Base-by-base conservation (phyloP, 2,797 vertebrate genomes). In the Premnoplex brunnescens region DNA sequence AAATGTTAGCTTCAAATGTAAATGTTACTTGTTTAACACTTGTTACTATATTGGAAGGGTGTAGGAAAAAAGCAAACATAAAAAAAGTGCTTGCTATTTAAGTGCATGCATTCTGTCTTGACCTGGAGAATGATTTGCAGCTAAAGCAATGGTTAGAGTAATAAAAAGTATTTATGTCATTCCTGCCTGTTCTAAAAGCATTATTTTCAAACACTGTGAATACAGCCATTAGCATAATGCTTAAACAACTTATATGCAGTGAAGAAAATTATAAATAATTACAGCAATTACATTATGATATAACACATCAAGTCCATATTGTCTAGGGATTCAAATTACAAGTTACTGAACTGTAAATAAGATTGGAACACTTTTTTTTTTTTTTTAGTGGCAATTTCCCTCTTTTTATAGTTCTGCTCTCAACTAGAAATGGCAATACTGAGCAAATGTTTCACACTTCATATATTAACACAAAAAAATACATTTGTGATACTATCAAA, bases 241-340 rank as follows among this genome's bases (percentile, higher is more conserved):
- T 91, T 69, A 74, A 72, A 91, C 62, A 64, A 74, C 11, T 52
- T 43, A 83, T 48, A 28, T 90, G 27, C 59, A 71, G 44, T 75
- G 63, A 96, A 94, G 44, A 88, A 89, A 93, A 95, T 60, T 16
- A 71, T 63, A 89, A 96, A 90, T 85, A 95, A 95, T 88, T 91
- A 79, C 80, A 34, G 78, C 13, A 91, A 76, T 90, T 92, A 81
- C 41, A 39, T 77, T 85, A 71, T 58, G 59, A 86, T 78, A 72
- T 82, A 37, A 85, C 56, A 92, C 49, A 72, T 87, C 28, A 72
- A 81, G 46, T 55, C 60, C 15, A 20, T 64, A 66, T 55, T 78
- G 28, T 90, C 14, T 44, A 69, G 41, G 68, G 24, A 34, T 88
- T 86, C 64, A 90, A 79, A 88, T 88, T 94, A 66, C 55, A 27